Evolutionary conservation across 1,140 invertebrate genomes (phyloP).

Genomic region (Ceratina japonica): DNA sequence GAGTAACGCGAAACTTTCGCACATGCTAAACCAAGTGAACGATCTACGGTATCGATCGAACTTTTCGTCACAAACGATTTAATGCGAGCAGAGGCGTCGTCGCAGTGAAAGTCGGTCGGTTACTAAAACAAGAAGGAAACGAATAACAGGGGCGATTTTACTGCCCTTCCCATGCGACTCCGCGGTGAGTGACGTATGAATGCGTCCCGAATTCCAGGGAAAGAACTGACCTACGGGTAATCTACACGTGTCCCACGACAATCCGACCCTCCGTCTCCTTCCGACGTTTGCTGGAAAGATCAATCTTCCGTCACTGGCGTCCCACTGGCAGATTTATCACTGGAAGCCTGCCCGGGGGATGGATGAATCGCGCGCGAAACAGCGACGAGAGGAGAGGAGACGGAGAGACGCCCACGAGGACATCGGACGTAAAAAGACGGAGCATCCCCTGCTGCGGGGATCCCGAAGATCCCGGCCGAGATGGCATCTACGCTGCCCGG

Average conservation of each 20-base stretch:
- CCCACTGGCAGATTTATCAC: conserved; percentile 66
- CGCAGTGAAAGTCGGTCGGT: neutral
- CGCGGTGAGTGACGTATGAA: neutral
- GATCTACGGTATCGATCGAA: neutral
- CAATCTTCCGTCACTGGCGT: conserved; percentile 42
- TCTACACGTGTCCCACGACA: conserved; percentile 38
- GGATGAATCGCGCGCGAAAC: conserved; percentile 44
- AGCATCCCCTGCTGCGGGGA: conserved; percentile 46
- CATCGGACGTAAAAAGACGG: conserved; percentile 43
- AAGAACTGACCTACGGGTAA: conserved; percentile 50
- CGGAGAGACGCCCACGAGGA: neutral
- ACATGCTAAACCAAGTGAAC: neutral
- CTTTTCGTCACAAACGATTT: neutral
- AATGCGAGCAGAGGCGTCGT: neutral
- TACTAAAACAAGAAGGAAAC: neutral
- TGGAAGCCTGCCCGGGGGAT: conserved; percentile 9
- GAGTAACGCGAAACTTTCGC: neutral
- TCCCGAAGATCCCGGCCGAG: conserved; percentile 32
- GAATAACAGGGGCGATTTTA: neutral
- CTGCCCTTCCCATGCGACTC: neutral
- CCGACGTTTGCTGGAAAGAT: conserved; percentile 38
- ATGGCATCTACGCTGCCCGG: conserved; percentile 45
- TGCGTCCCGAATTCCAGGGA: conserved; percentile 15
- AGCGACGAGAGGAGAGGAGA: neutral
- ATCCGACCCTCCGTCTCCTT: neutral